Evolutionary conservation across 2,888 invertebrate genomes (phyloP).

Genomic region (Machimus rusticus): DNA sequence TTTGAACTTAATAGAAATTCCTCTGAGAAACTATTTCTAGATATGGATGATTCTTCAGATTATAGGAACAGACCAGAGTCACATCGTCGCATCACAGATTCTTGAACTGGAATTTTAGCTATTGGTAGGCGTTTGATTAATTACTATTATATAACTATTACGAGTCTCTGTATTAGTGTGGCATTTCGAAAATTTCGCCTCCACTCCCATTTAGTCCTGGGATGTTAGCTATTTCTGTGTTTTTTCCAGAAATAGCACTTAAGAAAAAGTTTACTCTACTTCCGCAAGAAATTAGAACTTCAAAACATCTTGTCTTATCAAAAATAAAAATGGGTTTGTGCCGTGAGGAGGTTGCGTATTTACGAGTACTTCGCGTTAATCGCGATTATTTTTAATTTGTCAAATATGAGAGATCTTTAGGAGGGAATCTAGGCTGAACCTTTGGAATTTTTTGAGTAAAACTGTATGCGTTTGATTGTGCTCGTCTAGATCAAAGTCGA

Average conservation of each 20-base stretch:
- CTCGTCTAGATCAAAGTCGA: not conserved
- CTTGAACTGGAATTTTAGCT: not conserved
- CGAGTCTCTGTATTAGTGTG: not conserved
- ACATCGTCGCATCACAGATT: too few species aligned
- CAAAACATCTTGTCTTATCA: not conserved
- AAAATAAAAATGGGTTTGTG: not conserved
- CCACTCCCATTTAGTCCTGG: not conserved
- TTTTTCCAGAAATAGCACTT: not conserved
- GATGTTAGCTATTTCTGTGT: not conserved
- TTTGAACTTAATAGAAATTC: too few species aligned
- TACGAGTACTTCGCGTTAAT: not conserved
- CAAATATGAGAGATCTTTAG: not conserved
- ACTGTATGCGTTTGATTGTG: not conserved
- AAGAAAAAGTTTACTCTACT: not conserved
- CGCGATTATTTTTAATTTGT: not conserved
- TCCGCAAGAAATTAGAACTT: not conserved
- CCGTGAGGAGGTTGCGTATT: not conserved
- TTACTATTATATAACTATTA: not conserved
- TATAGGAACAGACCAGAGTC: too few species aligned
- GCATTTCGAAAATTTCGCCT: not conserved
- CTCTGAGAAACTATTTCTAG: too few species aligned
- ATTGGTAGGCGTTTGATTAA: not conserved
- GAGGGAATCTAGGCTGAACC: not conserved
- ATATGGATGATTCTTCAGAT: too few species aligned
- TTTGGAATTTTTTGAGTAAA: not conserved